Evolutionary conservation across 2,888 invertebrate genomes (phyloP).

Genomic region (Ormyrus labotus): DNA sequence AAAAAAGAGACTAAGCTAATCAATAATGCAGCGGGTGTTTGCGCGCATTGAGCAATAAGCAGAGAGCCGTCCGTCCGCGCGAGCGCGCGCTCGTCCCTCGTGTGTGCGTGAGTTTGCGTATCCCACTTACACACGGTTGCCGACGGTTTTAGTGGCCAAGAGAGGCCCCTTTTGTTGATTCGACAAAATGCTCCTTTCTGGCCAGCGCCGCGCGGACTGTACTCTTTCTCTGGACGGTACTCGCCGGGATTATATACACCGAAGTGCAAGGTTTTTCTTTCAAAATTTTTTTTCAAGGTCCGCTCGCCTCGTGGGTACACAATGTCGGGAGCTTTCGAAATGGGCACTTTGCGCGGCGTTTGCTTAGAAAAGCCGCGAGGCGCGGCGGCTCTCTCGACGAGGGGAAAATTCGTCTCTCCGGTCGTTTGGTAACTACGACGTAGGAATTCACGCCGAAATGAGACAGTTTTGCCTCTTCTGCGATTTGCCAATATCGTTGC

Average conservation of each 20-base stretch:
- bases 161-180: conserved; percentile 32
- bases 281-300: conserved; percentile 40
- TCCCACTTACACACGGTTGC: too few relatives aligned
- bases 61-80: background rate
- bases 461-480: too few relatives aligned
- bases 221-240: too few relatives aligned
- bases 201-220: background rate
- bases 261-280: conserved; percentile 36
- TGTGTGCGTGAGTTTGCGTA: background rate
- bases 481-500: too few relatives aligned
- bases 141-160: background rate
- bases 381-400: too few relatives aligned
- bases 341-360: too few relatives aligned
- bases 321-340: too few relatives aligned
- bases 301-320: background rate
- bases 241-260: background rate
- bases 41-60: conserved; percentile 59
- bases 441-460: too few relatives aligned
- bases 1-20: conserved; percentile 56
- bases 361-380: too few relatives aligned
- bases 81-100: background rate
- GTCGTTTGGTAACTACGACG: too few relatives aligned
- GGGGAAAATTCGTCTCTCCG: too few relatives aligned
- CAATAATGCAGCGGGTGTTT: conserved; percentile 65
- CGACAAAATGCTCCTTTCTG: conserved; percentile 34